phyloP scores from a whole-genome alignment of 2,888 invertebrate species.

The Ennomos erosarius region DNA sequence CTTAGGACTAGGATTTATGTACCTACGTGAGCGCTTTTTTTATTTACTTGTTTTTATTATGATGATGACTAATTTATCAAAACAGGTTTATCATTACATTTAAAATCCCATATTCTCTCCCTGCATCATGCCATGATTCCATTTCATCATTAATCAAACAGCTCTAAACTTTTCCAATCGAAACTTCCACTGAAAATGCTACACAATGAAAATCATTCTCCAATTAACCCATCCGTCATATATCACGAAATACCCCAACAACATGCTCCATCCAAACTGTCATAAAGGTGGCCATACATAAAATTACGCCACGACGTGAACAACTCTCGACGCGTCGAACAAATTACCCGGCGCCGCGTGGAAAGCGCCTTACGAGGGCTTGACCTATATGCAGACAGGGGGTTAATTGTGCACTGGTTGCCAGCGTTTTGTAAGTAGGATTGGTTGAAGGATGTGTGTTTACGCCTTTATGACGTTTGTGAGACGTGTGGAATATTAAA shows the following conservation, averaged over 20 bases:
- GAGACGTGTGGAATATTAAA: background rate
- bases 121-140: no score
- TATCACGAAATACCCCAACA: constrained; percentile 24
- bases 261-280: constrained; percentile 43
- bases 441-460: constrained; percentile 23
- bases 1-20: no score
- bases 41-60: no score
- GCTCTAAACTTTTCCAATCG: no score
- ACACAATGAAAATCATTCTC: constrained; percentile 5
- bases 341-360: constrained; percentile 39
- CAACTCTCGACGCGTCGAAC: constrained; percentile 31
- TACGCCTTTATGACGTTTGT: constrained; percentile 13
- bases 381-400: constrained; percentile 60
- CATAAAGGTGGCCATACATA: constrained; percentile 47
- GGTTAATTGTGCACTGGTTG: constrained; percentile 54
- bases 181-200: background rate
- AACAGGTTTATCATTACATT: no score
- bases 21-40: no score
- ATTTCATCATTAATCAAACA: no score
- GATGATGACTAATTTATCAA: no score
- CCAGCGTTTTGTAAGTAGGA: constrained; percentile 19
- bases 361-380: constrained; percentile 47
- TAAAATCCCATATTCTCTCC: no score
- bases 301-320: constrained; percentile 35
- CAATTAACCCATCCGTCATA: constrained; percentile 26